Evolutionary conservation across 1,140 invertebrate species (phyloP).

Genomic region (Centruroides sculpturatus): DNA sequence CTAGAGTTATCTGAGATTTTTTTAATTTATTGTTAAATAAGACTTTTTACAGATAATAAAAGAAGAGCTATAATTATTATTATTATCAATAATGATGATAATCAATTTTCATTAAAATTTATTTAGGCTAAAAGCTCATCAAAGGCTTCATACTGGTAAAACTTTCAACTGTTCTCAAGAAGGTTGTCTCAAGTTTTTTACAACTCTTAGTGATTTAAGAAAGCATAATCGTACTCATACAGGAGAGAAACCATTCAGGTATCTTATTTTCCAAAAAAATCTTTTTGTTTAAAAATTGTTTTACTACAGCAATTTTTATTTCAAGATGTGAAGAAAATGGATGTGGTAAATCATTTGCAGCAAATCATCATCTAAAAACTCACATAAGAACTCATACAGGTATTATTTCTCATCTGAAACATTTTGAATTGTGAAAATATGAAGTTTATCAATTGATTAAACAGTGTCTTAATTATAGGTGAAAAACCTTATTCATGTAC

Average conservation of each 20-base stretch:
- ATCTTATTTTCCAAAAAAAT: constrained; percentile 26
- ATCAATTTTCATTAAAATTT: not conserved
- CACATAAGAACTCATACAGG: constrained; percentile 59
- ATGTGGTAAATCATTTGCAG: constrained; percentile 81
- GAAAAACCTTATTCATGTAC: no score
- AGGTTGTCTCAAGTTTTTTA: constrained; percentile 81
- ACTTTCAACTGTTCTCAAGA: constrained; percentile 82
- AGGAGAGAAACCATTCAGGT: constrained; percentile 82
- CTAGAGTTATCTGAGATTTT: not conserved
- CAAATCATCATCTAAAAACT: constrained; percentile 83
- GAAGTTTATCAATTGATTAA: no score
- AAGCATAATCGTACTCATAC: constrained; percentile 87
- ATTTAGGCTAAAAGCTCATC: not conserved
- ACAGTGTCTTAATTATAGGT: no score
- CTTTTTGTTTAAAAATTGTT: not conserved
- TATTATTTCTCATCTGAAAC: not conserved
- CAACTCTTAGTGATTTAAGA: constrained; percentile 80
- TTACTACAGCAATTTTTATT: constrained; percentile 9
- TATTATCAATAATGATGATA: constrained; percentile 1
- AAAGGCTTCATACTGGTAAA: constrained; percentile 76
- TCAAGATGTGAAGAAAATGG: constrained; percentile 51
- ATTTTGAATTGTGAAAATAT: no score
- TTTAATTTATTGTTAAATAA: no score
- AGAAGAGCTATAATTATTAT: not conserved
- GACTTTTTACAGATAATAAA: no score